Percentiles rank a stretch among this genome's conserved stretches.
These are phyloP conservation scores for Colossoma macropomum DNA, from an alignment of 2,113 vertebrate genomes.

Conservation along the genomic window DNA sequence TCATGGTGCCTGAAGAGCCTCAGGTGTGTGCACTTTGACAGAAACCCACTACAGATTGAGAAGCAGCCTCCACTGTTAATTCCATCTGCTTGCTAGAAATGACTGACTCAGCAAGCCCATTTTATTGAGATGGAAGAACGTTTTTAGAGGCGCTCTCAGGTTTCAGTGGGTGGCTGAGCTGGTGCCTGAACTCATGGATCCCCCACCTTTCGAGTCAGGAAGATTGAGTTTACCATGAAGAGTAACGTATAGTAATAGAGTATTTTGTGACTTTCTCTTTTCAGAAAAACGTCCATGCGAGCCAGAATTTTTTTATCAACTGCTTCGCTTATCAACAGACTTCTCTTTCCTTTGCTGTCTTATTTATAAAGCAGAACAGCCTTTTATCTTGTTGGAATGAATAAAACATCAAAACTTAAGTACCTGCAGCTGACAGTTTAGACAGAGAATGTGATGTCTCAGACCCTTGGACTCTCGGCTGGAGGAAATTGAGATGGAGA, in stretches of 20 bases:
- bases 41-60: conserved; percentile 18
- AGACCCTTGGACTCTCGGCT: background rate
- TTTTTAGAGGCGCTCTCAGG: conserved; percentile 19
- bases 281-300: background rate
- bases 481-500: conserved; percentile 3
- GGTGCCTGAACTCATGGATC: background rate
- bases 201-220: conserved; percentile 1
- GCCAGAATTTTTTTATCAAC: background rate
- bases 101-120: conserved; percentile 19
- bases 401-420: background rate
- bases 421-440: background rate
- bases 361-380: background rate
- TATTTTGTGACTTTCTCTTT: background rate
- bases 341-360: background rate
- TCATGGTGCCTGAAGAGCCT: background rate
- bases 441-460: background rate
- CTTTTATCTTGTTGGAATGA: background rate
- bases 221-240: conserved; percentile 18
- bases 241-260: background rate
- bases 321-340: background rate
- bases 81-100: conserved; percentile 31
- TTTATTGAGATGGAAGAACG: conserved; percentile 31
- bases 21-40: conserved; percentile 1
- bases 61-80: conserved; percentile 32
- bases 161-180: conserved; percentile 28